These are phyloP conservation scores for Polia nebulosa DNA, from an alignment of 2,888 invertebrate species.

Conservation along the genomic window DNA sequence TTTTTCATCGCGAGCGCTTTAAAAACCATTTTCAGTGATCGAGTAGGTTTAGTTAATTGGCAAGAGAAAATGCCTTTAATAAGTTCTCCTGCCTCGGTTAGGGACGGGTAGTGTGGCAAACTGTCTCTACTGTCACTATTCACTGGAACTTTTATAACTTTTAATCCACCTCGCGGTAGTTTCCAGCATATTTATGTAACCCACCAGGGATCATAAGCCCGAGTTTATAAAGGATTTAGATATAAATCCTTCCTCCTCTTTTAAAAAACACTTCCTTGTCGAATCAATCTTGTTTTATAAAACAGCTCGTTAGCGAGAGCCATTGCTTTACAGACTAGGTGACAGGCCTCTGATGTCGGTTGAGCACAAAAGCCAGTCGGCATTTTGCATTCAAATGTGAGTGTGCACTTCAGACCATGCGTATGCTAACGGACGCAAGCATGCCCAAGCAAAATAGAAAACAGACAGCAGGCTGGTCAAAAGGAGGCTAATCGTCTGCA, in stretches of 20 bases:
- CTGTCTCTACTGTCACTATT: conserved; percentile 19
- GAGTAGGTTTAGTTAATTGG: background rate
- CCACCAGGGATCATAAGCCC: conserved; percentile 1
- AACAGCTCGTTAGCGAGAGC: background rate
- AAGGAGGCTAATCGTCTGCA: conserved; percentile 7
- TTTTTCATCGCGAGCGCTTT: background rate
- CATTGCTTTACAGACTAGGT: background rate
- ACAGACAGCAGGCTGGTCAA: background rate
- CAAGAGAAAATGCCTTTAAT: background rate
- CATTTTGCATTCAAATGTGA: conserved; percentile 37
- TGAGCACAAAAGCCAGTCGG: conserved; percentile 30
- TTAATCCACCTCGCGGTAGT: conserved; percentile 1
- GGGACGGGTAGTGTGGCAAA: background rate
- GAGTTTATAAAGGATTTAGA: conserved; percentile 20
- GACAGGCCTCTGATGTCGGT: background rate
- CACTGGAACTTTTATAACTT: conserved; percentile 20
- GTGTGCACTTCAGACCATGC: conserved; percentile 18
- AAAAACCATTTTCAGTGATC: background rate
- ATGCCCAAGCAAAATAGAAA: conserved; percentile 22
- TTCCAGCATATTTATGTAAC: conserved; percentile 24
- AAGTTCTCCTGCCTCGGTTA: background rate
- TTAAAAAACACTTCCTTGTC: background rate
- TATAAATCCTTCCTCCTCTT: conserved; percentile 5
- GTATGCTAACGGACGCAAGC: conserved; percentile 10
- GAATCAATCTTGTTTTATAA: background rate